These are phyloP conservation scores for Ageneiosus marmoratus DNA, from an alignment of 2,113 vertebrate genomes.

Conservation along the genomic window DNA sequence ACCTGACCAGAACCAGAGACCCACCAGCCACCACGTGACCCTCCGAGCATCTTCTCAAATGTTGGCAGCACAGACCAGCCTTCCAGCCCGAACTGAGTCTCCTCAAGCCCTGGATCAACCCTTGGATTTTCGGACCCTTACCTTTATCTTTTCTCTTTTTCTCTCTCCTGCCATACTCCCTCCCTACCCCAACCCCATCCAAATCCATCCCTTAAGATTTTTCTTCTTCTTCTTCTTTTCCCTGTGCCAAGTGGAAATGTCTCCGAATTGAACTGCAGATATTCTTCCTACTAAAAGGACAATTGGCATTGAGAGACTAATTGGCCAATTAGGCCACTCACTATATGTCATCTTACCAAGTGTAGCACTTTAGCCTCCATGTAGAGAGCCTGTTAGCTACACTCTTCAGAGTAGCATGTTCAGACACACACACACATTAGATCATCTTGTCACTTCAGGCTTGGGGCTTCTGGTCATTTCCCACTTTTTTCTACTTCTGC, in stretches of 20 bases:
- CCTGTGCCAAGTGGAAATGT: conserved; percentile 9
- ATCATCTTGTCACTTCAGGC: conserved; percentile 7
- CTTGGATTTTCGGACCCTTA: background rate
- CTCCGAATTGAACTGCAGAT: conserved; percentile 9
- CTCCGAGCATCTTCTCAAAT: conserved; percentile 5
- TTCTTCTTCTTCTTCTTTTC: conserved; percentile 6
- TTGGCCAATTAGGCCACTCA: conserved; percentile 34
- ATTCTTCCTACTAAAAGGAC: conserved; percentile 33
- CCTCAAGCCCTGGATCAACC: conserved; percentile 21
- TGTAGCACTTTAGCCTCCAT: conserved; percentile 60
- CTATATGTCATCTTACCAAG: conserved; percentile 57
- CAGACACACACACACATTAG: background rate
- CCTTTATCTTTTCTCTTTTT: background rate
- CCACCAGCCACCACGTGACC: conserved; percentile 20
- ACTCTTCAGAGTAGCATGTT: conserved; percentile 44
- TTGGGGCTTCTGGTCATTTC: background rate
- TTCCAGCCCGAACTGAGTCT: conserved; percentile 14
- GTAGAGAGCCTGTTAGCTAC: conserved; percentile 45
- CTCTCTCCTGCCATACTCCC: background rate
- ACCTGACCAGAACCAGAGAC: conserved; percentile 39
- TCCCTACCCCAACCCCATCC: background rate
- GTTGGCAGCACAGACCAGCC: conserved; percentile 38
- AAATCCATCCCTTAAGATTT: conserved; percentile 1
- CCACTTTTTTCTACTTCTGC: background rate
- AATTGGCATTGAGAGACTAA: conserved; percentile 29